Evolutionary conservation across 1,140 invertebrate species (phyloP), one percentile per base, ranked within the genome.

Genomic region (Anoplophora glabripennis): DNA sequence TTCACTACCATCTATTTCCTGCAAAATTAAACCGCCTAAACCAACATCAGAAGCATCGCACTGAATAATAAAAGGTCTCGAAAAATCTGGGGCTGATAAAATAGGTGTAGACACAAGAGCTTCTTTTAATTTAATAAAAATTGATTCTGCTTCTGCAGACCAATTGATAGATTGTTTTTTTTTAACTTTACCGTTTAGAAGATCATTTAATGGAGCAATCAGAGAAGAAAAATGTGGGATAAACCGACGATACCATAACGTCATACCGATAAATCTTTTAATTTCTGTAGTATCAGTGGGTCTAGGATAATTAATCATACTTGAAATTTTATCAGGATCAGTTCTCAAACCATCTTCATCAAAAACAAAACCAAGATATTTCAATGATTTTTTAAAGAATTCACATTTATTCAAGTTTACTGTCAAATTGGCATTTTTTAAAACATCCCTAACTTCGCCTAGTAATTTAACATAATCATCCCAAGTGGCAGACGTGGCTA

Each of bases 211-310:
- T 10, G 77, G 76, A 0, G 58, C 66, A 7, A 71, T 68, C 4
- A 77, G n/a, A 7, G 63, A 61, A 4, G 75, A 63, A 46, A 78
- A 72, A 40, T 78, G 63, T 35, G 66, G 63, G 8, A 80, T 62
- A 57, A 80, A 82, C 14, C 75, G 64, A 41, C 76, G 64, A 53
- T 79, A 81, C 66, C 75, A 82, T 15, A 67, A 67, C 15, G 67
- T 54, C 38, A 77, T 57, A 5, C 77, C 77, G 37, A 77, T 51
- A 71, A 77, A 69, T 36, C 60, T 49, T 57, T 61, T 64, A 14
- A 80, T 18, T 60, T 77, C 68, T 14, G 61, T 62, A 18, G 18
- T 28, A 9, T 15, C 57, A 7, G 15, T 52, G 4, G 59, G 53
- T 35, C 38, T 57, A 1, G 53, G 53, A 51, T 55, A 61, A 40